Conservation (phyloP, 2,113 vertebrate species). For the Vimba vimba region DNA sequence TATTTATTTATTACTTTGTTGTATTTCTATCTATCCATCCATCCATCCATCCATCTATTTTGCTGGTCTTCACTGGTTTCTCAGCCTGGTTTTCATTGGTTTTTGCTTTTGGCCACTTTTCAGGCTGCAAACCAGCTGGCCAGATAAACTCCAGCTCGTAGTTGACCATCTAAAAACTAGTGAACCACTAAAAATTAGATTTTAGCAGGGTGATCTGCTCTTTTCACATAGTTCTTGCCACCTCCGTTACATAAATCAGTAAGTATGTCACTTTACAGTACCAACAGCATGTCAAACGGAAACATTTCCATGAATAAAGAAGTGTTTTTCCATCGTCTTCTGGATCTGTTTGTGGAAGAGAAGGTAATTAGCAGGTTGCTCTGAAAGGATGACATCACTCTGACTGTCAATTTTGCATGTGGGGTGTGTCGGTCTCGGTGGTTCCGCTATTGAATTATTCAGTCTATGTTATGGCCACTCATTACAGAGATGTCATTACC, state of each 20-base stretch:
- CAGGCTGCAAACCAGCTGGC: neutral
- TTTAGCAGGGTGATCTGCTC: no score
- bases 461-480: slow-evolving; percentile 62
- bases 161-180: neutral
- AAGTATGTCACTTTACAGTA: neutral
- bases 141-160: neutral
- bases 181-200: neutral
- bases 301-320: slow-evolving; percentile 15
- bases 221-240: no score
- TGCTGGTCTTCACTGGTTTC: neutral
- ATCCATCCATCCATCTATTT: neutral
- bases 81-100: neutral
- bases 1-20: neutral
- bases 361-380: slow-evolving; percentile 39
- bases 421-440: neutral
- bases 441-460: slow-evolving; percentile 67
- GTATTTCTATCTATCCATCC: no score
- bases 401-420: neutral
- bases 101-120: neutral
- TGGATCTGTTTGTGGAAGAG: neutral
- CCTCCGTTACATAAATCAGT: no score
- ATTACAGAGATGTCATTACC: slow-evolving; percentile 69
- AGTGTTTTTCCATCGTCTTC: slow-evolving; percentile 10
- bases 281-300: neutral
- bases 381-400: slow-evolving; percentile 27